A percentile compares a stretch with the other conserved stretches of the same genome.
Evolutionary conservation across 2,797 vertebrate species (phyloP).

Genomic region (Zalophus californianus): DNA sequence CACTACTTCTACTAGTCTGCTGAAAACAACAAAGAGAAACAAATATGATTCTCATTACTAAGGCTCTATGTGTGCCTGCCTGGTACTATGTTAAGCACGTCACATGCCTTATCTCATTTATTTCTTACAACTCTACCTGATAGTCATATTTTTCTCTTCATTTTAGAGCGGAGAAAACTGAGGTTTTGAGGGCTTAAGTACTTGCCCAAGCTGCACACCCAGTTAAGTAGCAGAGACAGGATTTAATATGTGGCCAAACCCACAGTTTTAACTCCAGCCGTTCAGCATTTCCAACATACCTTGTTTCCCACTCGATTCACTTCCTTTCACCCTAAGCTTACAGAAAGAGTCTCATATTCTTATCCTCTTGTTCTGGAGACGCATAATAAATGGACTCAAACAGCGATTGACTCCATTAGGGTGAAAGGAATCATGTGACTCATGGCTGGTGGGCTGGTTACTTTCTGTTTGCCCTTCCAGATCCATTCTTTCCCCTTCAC

Average conservation of each 20-base stretch:
- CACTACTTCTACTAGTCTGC: not conserved
- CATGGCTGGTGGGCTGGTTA: not conserved
- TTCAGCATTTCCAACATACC: not conserved
- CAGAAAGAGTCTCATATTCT: not conserved
- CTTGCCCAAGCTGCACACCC: not conserved
- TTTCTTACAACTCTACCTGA: not conserved
- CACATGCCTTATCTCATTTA: not conserved
- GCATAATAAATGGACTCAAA: not conserved
- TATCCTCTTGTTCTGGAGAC: not conserved
- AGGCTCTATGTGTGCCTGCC: not conserved
- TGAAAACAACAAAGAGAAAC: not conserved
- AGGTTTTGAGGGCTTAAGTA: not conserved
- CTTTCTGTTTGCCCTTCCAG: not conserved
- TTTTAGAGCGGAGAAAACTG: not conserved
- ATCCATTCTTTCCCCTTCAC: not conserved
- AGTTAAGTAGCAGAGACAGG: not conserved
- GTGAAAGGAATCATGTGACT: not conserved
- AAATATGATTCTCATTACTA: not conserved
- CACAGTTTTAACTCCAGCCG: not conserved
- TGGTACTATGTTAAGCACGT: not conserved
- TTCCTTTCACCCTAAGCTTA: not conserved
- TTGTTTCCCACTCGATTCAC: not conserved
- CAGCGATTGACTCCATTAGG: not conserved
- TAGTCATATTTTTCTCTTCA: not conserved
- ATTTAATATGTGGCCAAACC: not conserved